Evolutionary conservation across 2,113 vertebrate genomes (phyloP).

Genomic region (Myotis brandtii): DNA sequence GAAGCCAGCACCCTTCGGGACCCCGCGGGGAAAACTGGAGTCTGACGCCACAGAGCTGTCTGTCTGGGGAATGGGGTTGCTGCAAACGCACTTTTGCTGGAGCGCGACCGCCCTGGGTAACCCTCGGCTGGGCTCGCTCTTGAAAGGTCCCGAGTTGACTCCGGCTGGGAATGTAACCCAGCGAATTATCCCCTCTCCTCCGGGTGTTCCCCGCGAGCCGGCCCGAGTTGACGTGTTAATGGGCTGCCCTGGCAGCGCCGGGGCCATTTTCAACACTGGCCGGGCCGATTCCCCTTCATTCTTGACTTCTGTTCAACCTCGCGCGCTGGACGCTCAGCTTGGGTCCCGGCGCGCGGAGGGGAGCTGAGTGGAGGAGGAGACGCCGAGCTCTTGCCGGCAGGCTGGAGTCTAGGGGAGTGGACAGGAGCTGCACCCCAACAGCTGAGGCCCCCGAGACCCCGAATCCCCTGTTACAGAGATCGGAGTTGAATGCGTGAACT

Average conservation of each 20-base stretch:
- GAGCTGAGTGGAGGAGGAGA: conserved; percentile 53
- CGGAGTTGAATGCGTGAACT: neutral
- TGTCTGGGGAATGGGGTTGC: neutral
- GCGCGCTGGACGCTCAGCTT: neutral
- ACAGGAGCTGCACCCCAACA: neutral
- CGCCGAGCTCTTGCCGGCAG: neutral
- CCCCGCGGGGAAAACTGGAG: neutral
- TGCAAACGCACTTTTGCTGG: neutral
- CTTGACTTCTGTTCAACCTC: neutral
- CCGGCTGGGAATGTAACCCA: neutral
- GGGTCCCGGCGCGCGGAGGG: neutral
- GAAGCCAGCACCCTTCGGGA: neutral
- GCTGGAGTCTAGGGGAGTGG: neutral
- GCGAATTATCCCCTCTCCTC: neutral
- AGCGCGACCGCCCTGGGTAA: neutral
- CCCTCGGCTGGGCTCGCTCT: neutral
- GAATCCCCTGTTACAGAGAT: neutral
- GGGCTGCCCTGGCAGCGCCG: neutral
- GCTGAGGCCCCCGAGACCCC: neutral
- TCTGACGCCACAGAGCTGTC: neutral
- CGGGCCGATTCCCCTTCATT: neutral
- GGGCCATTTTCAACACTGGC: neutral
- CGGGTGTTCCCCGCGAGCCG: too few species aligned
- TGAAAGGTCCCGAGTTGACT: neutral
- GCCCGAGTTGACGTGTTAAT: neutral